phyloP scores from a whole-genome alignment of 2,797 vertebrate species.

The Enteromius argenteus region DNA sequence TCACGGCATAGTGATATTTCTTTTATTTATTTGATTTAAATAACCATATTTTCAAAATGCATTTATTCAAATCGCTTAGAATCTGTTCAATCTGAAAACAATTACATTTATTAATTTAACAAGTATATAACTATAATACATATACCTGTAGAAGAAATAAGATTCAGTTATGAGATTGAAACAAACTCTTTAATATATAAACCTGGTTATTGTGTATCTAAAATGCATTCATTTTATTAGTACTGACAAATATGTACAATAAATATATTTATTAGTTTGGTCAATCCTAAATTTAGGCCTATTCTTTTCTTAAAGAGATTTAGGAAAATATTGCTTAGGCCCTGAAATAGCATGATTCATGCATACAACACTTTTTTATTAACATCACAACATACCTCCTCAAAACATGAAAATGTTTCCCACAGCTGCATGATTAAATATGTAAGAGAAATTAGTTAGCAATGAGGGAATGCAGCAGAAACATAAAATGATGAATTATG shows the following conservation, averaged over 20 bases:
- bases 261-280: neutral
- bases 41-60: neutral
- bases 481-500: conserved; percentile 66
- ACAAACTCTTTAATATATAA: neutral
- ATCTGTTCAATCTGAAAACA: neutral
- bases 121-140: neutral
- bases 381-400: neutral
- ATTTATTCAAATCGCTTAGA: neutral
- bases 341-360: neutral
- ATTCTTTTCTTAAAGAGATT: neutral
- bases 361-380: neutral
- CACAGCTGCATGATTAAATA: neutral
- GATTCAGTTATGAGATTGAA: neutral
- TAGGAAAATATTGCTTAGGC: neutral
- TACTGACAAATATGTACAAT: neutral
- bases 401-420: neutral
- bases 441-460: conserved; percentile 1
- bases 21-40: neutral
- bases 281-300: neutral
- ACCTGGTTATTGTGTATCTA: neutral
- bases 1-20: neutral
- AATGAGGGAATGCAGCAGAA: conserved; percentile 57
- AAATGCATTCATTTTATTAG: neutral
- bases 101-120: neutral
- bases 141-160: neutral